Conservation (phyloP, 2,888 invertebrate genomes). For the Torymus auratus region DNA sequence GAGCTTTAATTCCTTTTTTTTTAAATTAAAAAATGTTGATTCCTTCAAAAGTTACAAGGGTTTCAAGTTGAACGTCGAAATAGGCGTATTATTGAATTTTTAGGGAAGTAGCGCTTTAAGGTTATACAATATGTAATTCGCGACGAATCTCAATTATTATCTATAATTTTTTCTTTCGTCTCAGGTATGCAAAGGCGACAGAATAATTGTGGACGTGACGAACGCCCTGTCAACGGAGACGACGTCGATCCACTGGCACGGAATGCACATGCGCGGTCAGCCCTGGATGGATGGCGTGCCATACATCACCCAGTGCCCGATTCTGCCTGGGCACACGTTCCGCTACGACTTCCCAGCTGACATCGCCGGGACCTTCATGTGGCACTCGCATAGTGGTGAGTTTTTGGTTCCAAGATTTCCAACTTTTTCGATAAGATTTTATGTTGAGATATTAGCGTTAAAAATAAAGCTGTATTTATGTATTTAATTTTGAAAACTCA, state of each 20-base stretch:
- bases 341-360: conserved; percentile 86
- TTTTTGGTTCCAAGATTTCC: background rate
- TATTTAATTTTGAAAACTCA: too few relatives aligned
- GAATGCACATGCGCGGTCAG: conserved; percentile 86
- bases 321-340: conserved; percentile 85
- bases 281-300: conserved; percentile 95
- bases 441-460: too few relatives aligned
- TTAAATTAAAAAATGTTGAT: too few relatives aligned
- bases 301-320: conserved; percentile 90
- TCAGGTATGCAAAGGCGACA: conserved; percentile 91
- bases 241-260: conserved; percentile 95
- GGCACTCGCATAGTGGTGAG: conserved; percentile 84
- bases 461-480: too few relatives aligned
- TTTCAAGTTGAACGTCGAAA: too few relatives aligned
- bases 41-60: too few relatives aligned
- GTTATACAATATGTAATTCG: too few relatives aligned
- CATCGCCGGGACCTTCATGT: conserved; percentile 89
- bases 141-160: too few relatives aligned
- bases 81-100: too few relatives aligned
- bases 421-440: too few relatives aligned
- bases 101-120: too few relatives aligned
- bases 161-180: background rate
- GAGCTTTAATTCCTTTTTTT: too few relatives aligned
- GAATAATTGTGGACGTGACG: conserved; percentile 87
- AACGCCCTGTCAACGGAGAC: conserved; percentile 88